phyloP scores from a whole-genome alignment of 2,797 vertebrate genomes.

The Coregonus sp. region DNA sequence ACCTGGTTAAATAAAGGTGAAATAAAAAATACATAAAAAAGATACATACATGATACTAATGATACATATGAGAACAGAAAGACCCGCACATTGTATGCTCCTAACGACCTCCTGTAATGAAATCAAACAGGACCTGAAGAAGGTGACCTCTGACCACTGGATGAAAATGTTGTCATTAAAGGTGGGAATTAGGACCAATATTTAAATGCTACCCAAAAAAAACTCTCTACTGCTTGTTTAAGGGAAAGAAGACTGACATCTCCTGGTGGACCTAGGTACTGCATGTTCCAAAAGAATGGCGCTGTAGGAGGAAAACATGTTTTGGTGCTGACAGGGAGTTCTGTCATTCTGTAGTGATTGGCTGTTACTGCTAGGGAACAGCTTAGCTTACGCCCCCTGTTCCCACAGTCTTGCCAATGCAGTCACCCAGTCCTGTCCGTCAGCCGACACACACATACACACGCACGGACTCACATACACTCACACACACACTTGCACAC shows the following conservation, averaged over 20 bases:
- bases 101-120: too few relatives aligned
- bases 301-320: neutral
- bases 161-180: neutral
- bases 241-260: conserved; percentile 70
- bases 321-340: neutral
- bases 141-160: neutral
- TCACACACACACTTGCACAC: neutral
- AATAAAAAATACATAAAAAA: too few relatives aligned
- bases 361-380: neutral
- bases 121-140: too few relatives aligned
- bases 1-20: too few relatives aligned
- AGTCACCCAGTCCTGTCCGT: conserved; percentile 5
- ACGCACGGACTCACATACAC: neutral
- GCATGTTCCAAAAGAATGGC: conserved; percentile 41
- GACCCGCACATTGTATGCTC: too few relatives aligned
- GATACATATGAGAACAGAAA: too few relatives aligned
- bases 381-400: conserved; percentile 19
- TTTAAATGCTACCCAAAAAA: neutral
- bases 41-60: too few relatives aligned
- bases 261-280: conserved; percentile 66
- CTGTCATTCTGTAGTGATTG: neutral
- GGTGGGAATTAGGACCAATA: neutral
- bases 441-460: neutral
- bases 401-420: conserved; percentile 48
- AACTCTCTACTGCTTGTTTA: neutral